Evolutionary conservation across 1,140 invertebrate species (phyloP), one percentile per base, ranked within the genome.

Genomic region (Ctenoplectra terminalis): DNA sequence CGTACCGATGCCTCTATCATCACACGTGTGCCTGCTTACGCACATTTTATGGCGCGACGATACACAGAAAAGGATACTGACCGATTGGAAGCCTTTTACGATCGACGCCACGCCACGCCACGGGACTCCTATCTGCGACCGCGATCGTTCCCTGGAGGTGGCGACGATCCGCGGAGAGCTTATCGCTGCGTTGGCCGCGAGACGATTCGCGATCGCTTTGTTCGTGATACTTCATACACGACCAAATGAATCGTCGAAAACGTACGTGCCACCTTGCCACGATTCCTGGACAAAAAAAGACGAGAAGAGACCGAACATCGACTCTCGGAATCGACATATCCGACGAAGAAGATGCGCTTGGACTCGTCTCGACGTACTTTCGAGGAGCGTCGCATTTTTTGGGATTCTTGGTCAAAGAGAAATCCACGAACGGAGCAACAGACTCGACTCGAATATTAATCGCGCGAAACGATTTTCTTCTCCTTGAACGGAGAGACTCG

Each of bases 81-180:
- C 85, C 85, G 85, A 85, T 86, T 52, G 83, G 69, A 78, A 78
- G 52, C 73, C 85, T 78, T 86, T 85, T 85, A 78, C 83, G 83
- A 86, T 56, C 72, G 23, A 67, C 77, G 48, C 50, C n/a, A 34
- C 20, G 50, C 23, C 13, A 56, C 50, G 23, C 46, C 29, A 56
- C 20, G 26, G 58, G 29, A 23, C 50, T 46, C 56, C 43, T 75
- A 75, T 75, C 71, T 56, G 50, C 70, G 43, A 6, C 20, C 26
- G 26, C 15, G 26, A 31, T 43, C 60, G 13, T n/a, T n/a, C n/a
- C n/a, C n/a, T n/a, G n/a, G n/a, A n/a, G n/a, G n/a, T n/a, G n/a
- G n/a, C n/a, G n/a, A 43, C 1, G 0, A 17, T 40, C 7, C 40
- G 26, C 26, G 56, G 8, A n/a, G 48, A 43, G 17, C 58, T 76